Evolutionary conservation across 2,888 invertebrate species (phyloP).

Genomic region (Drosophila ezoana): DNA sequence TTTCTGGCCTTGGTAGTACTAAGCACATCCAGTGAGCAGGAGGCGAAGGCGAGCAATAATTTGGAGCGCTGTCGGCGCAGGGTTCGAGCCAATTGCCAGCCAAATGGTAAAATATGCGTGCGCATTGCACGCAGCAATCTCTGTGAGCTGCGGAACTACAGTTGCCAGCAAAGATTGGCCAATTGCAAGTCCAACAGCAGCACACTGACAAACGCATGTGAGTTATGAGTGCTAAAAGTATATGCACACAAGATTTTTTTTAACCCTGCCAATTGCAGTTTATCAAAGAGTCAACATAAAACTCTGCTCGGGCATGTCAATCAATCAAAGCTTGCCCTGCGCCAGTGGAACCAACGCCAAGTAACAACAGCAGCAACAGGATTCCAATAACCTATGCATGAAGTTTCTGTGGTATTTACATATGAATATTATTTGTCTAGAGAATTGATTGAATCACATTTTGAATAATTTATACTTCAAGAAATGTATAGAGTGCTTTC

Average conservation of each 20-base stretch:
- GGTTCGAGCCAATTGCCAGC: conserved; percentile 14
- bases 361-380: neutral
- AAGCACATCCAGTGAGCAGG: neutral
- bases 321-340: conserved; percentile 33
- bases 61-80: conserved; percentile 16
- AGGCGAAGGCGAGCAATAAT: neutral
- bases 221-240: neutral
- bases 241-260: neutral
- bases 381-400: conserved; percentile 20
- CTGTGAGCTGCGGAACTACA: conserved; percentile 33
- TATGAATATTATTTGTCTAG: conserved; percentile 8
- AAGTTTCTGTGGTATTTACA: neutral
- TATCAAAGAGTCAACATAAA: conserved; percentile 13
- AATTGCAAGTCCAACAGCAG: conserved; percentile 22
- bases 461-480: conserved; percentile 10
- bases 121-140: conserved; percentile 41
- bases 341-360: neutral
- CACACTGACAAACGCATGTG: neutral
- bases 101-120: conserved; percentile 12
- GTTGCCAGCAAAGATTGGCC: conserved; percentile 31
- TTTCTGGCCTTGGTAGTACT: conserved; percentile 14
- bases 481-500: neutral
- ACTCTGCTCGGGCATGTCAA: conserved; percentile 17
- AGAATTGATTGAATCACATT: conserved; percentile 3
- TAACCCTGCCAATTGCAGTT: conserved; percentile 9